Conservation (phyloP, 2,113 vertebrate genomes). For the Cinclus mexicanus region DNA sequence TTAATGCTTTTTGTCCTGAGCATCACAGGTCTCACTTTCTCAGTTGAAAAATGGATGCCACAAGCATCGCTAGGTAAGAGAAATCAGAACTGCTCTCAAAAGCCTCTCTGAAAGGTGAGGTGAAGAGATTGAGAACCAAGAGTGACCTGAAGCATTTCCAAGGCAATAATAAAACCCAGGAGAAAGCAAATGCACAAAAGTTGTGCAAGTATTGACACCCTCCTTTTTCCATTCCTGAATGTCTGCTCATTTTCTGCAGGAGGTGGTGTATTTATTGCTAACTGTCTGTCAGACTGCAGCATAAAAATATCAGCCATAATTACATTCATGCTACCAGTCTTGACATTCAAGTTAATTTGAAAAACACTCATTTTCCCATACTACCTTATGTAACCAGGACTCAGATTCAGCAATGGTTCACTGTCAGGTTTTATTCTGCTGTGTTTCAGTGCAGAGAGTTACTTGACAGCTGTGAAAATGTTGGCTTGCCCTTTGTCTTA, state of each 20-base stretch:
- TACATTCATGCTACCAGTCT: conserved; percentile 35
- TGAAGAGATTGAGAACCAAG: background rate
- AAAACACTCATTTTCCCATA: conserved; percentile 46
- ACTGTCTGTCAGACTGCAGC: conserved; percentile 54
- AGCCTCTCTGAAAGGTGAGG: background rate
- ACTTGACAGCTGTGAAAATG: conserved; percentile 47
- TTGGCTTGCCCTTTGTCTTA: conserved; percentile 55
- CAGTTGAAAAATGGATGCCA: background rate
- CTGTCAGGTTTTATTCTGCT: conserved; percentile 38
- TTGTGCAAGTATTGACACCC: background rate
- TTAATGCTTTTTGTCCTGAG: background rate
- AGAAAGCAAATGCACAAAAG: background rate
- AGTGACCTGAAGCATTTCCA: background rate
- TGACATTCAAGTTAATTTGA: conserved; percentile 46
- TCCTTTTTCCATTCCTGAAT: conserved; percentile 14
- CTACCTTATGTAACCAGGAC: conserved; percentile 41
- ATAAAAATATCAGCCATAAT: conserved; percentile 68
- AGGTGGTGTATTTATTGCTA: conserved; percentile 41
- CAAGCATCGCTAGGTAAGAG: background rate
- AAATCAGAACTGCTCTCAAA: background rate
- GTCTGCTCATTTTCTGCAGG: conserved; percentile 34
- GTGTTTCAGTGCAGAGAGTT: background rate
- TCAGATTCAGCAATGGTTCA: background rate
- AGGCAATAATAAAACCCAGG: background rate
- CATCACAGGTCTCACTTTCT: background rate